These are phyloP conservation scores for Oryzias dopingdopingensis DNA, from an alignment of 2,797 vertebrate genomes.

Conservation along the genomic window DNA sequence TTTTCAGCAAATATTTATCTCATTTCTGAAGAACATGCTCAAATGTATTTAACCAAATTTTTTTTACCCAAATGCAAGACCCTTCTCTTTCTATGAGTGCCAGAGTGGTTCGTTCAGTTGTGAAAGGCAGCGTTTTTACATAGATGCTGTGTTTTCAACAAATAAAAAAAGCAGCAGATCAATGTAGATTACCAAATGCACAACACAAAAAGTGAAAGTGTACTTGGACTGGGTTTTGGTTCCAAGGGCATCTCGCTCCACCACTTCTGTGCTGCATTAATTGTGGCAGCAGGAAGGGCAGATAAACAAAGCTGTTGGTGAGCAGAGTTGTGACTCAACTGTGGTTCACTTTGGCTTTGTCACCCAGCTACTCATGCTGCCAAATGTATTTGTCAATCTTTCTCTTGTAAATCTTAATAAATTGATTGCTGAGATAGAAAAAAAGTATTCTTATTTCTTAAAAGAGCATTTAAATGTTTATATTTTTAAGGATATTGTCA, in stretches of 20 bases:
- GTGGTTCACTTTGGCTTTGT: slow-evolving; percentile 42
- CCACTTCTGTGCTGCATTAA: slow-evolving; percentile 62
- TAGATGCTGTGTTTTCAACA: slow-evolving; percentile 55
- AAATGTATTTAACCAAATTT: not conserved
- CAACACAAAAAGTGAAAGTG: slow-evolving; percentile 10
- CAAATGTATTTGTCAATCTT: slow-evolving; percentile 46
- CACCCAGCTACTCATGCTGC: slow-evolving; percentile 42
- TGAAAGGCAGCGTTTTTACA: slow-evolving; percentile 57
- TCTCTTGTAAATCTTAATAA: slow-evolving; percentile 29
- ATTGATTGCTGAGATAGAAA: slow-evolving; percentile 30
- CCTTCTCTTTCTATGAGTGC: slow-evolving; percentile 26
- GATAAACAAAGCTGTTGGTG: slow-evolving; percentile 73
- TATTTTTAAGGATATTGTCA: too few relatives aligned
- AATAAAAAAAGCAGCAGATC: slow-evolving; percentile 47
- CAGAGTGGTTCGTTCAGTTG: slow-evolving; percentile 43
- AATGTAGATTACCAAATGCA: slow-evolving; percentile 52
- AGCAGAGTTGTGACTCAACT: slow-evolving; percentile 58
- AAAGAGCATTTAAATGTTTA: not conserved
- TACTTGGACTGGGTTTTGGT: slow-evolving; percentile 47
- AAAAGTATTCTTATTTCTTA: slow-evolving; percentile 20
- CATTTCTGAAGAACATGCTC: too few relatives aligned
- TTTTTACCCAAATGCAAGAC: not conserved
- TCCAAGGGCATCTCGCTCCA: slow-evolving; percentile 55
- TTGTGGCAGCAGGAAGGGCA: slow-evolving; percentile 61
- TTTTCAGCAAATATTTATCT: too few relatives aligned